Base-by-base conservation (phyloP, 2,797 vertebrate species). In the Enteromius thamalakanensis region DNA sequence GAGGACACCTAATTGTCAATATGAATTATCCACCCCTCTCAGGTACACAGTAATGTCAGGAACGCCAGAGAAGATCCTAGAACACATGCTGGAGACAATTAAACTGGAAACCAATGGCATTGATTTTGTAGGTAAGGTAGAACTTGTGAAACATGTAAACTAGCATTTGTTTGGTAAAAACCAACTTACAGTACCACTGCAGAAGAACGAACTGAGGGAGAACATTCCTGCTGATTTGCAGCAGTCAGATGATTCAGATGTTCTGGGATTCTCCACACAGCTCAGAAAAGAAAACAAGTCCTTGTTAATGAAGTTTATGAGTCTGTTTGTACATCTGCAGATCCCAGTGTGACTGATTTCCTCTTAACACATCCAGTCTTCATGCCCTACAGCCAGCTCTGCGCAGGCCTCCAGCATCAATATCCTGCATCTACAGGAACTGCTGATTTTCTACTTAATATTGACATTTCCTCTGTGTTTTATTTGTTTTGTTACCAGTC, bases 21-120 rank as follows among this genome's bases (percentile, higher is more conserved):
- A 29, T 68, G 21, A 58, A 76, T 82, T 62, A 68, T 65, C 45
- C 21, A 47, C 32, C 45, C 32, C 78, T 68, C 29, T 75, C 40
- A 99, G 98, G 92, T 99, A 97, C 88, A 96, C 94, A 0, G 97
- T 99, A 65, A 96, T 99, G 96, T 97, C 97, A 0, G 98, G 98
- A 86, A 96, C 97, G 0, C 97, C 98, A 0, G 98, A 99, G 93
- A 99, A 99, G 92, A 97, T 99, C 91, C 93, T 99, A 12, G 98
- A 99, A 74, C 96, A 99, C 84, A 92, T 99, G 7, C 88, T 99
- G 91, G 98, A 98, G 90, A 96, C 95, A 11, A 90, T 98, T 87
- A 92, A 96, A 89, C 87, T 97, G 62, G 97, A 99, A 29, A 94
- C 95, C 11, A 96, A 94, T 0, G 93, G 95, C 86, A 95, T 93